A percentile compares a stretch with the other conserved stretches of the same genome.
phyloP scores from a whole-genome alignment of 2,888 invertebrate species.

The Archips crataeganus region DNA sequence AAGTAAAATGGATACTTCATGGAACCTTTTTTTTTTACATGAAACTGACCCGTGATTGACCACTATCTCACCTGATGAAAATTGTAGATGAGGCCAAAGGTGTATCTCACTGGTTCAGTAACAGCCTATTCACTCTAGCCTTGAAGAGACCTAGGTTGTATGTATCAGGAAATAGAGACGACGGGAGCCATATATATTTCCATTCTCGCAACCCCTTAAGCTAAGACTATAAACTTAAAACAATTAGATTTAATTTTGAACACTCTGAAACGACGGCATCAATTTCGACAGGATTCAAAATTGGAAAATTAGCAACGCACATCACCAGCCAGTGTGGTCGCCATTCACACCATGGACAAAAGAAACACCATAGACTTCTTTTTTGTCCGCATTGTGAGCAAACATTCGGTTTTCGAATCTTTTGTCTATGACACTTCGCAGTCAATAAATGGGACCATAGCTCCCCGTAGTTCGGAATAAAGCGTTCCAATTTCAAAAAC shows the following conservation, averaged over 20 bases:
- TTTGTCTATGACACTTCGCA: constrained; percentile 62
- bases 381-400: constrained; percentile 64
- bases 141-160: too few species aligned
- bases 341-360: constrained; percentile 71
- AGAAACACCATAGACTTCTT: constrained; percentile 51
- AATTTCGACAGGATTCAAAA: constrained; percentile 59
- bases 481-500: constrained; percentile 76
- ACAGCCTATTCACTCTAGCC: too few species aligned
- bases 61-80: too few species aligned
- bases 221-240: neutral
- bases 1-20: too few species aligned
- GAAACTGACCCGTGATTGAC: too few species aligned
- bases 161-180: too few species aligned
- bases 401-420: constrained; percentile 57
- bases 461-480: constrained; percentile 75
- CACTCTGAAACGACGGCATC: constrained; percentile 12
- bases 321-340: constrained; percentile 78
- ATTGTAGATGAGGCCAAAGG: too few species aligned
- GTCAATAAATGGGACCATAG: constrained; percentile 62
- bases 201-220: neutral
- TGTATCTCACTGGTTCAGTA: too few species aligned
- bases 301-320: constrained; percentile 80
- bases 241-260: neutral
- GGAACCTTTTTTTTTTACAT: too few species aligned
- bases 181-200: too few species aligned